phyloP scores from a whole-genome alignment of 2,113 vertebrate genomes.

The Sebastes fasciatus region DNA sequence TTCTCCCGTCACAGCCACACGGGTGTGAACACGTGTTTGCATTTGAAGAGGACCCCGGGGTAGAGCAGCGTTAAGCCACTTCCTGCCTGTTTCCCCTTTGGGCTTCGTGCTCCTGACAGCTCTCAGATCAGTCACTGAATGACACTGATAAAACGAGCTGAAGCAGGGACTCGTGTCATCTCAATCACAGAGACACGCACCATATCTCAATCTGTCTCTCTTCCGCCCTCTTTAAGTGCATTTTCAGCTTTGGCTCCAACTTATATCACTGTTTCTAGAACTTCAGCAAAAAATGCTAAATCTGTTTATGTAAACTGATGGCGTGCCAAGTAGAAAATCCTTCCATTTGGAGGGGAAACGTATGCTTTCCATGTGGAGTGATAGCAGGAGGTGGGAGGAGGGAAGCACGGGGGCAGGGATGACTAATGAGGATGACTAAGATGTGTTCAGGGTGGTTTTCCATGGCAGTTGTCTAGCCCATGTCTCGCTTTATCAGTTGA shows the following conservation, averaged over 20 bases:
- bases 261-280: constrained; percentile 17
- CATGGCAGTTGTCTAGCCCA: constrained; percentile 59
- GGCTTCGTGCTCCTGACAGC: constrained; percentile 35
- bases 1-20: constrained; percentile 13
- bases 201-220: constrained; percentile 11
- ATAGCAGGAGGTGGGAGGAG: constrained; percentile 62
- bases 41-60: constrained; percentile 28
- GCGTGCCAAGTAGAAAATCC: constrained; percentile 33
- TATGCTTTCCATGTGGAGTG: constrained; percentile 64
- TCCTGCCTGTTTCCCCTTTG: constrained; percentile 24
- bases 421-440: constrained; percentile 72
- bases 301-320: constrained; percentile 34
- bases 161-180: constrained; percentile 21
- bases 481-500: constrained; percentile 46
- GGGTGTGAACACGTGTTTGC: constrained; percentile 50
- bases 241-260: constrained; percentile 15
- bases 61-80: constrained; percentile 35
- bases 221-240: neutral
- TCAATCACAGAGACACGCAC: constrained; percentile 34
- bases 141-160: constrained; percentile 23
- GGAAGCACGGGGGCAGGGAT: constrained; percentile 50
- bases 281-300: constrained; percentile 31
- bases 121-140: constrained; percentile 27
- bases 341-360: constrained; percentile 41
- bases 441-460: constrained; percentile 50